Percentiles rank a stretch among this genome's conserved stretches.
Conservation (phyloP, 2,113 vertebrate genomes). For the Heptranchias perlo region DNA sequence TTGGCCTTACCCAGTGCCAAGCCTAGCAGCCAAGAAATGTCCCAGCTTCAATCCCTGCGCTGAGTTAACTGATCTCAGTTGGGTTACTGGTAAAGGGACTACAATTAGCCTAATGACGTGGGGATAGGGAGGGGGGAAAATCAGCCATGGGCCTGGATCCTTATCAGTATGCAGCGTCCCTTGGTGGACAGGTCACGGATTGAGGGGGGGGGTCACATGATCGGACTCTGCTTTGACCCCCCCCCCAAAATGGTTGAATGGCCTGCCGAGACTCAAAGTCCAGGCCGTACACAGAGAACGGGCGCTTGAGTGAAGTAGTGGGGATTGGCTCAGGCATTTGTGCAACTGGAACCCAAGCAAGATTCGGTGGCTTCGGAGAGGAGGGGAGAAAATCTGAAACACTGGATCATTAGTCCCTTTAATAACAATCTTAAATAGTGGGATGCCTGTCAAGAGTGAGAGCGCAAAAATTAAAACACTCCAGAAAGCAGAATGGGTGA, state of each 20-base stretch:
- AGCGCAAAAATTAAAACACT: background rate
- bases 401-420: background rate
- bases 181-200: background rate
- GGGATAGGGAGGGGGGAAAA: background rate
- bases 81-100: background rate
- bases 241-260: background rate
- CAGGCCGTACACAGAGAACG: background rate
- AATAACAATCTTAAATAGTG: background rate
- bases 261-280: background rate
- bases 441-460: background rate
- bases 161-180: too few species aligned
- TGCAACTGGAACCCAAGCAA: background rate
- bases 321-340: too few species aligned
- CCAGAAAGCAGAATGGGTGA: background rate
- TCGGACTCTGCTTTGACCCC: background rate
- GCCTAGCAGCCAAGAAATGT: background rate
- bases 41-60: background rate
- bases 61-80: background rate
- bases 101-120: background rate
- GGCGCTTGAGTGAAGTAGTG: background rate
- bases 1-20: background rate
- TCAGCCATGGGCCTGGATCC: background rate
- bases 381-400: background rate
- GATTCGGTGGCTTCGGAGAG: background rate
- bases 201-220: background rate